Base-by-base conservation (phyloP, 2,797 vertebrate genomes). In the Alauda arvensis region DNA sequence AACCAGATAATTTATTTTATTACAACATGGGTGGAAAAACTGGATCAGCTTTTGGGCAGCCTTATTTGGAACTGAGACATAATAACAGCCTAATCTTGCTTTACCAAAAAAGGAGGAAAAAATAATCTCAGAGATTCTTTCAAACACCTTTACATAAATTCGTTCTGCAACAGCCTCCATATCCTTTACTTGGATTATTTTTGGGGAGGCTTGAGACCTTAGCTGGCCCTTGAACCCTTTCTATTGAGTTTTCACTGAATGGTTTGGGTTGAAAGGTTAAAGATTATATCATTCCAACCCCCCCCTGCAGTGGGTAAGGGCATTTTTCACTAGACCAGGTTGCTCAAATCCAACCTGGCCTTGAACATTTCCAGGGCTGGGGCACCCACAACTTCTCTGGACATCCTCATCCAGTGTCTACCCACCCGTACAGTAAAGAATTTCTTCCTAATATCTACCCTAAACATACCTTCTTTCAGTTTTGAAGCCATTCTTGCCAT, bases 211-310 rank as follows among this genome's bases (percentile, higher is more conserved):
- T 49, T 39, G n/a, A 71, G 29, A 53, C 39, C 18, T 14, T 70
- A 70, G 5, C 5, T 75, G 29, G 14, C 8, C 12, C 14, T 29
- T 46, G n/a, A 76, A 31, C 2, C 1, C 1, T 0, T 53, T 60
- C 31, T 66, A 1, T 18, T 40, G 39, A 12, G 21, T 59, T 33
- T 53, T 42, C 34, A 55, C 28, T 1, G 10, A 49, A n/a, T 25
- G 19, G 3, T 42, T 67, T 37, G 42, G 14, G 34, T 37, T 37
- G 23, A 53, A 55, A 67, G 0, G 24, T 67, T 68, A 43, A 80
- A 49, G 17, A 55, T 29, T 1, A 3, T 7, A 9, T 2, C 17
- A 15, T 34, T n/a, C 21, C 26, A 39, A 5, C 34, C 10, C 4
- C 10, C 4, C 3, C 7, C 5, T 65, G 15, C 75, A 12, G 9